Percentiles rank a stretch among this genome's conserved stretches.
Conservation (phyloP, 2,888 invertebrate species). For the Latrodectus elegans region DNA sequence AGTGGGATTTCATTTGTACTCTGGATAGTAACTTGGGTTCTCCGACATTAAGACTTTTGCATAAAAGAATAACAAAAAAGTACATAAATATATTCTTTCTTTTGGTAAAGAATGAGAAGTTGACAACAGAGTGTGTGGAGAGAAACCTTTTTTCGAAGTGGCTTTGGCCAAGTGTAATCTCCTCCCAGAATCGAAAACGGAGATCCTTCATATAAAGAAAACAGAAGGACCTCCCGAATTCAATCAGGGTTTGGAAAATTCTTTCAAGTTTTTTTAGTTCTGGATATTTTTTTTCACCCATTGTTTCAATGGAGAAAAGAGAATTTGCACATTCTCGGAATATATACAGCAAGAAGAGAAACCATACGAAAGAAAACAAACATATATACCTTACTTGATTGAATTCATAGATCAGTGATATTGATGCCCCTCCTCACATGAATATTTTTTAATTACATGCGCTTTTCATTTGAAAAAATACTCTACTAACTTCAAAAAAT, state of each 20-base stretch:
- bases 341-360: no score
- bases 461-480: no score
- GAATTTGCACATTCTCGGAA: no score
- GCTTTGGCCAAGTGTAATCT: slow-evolving; percentile 65
- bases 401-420: no score
- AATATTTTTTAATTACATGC: no score
- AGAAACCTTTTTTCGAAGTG: slow-evolving; percentile 56
- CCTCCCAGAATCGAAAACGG: slow-evolving; percentile 36
- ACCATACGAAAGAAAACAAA: no score
- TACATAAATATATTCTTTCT: slow-evolving; percentile 3
- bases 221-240: slow-evolving; percentile 51
- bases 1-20: slow-evolving; percentile 59
- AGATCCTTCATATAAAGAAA: slow-evolving; percentile 43
- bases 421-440: no score
- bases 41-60: slow-evolving; percentile 67
- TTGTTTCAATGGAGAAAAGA: no score
- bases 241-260: slow-evolving; percentile 41
- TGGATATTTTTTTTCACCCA: no score
- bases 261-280: no score
- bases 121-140: slow-evolving; percentile 5
- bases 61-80: slow-evolving; percentile 19
- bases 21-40: background rate
- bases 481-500: no score
- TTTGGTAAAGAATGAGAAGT: slow-evolving; percentile 43
- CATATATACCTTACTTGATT: no score